Percentiles rank a stretch among this genome's conserved stretches.
Conservation (phyloP, 1,140 invertebrate genomes). For the Piezodorus guildinii region DNA sequence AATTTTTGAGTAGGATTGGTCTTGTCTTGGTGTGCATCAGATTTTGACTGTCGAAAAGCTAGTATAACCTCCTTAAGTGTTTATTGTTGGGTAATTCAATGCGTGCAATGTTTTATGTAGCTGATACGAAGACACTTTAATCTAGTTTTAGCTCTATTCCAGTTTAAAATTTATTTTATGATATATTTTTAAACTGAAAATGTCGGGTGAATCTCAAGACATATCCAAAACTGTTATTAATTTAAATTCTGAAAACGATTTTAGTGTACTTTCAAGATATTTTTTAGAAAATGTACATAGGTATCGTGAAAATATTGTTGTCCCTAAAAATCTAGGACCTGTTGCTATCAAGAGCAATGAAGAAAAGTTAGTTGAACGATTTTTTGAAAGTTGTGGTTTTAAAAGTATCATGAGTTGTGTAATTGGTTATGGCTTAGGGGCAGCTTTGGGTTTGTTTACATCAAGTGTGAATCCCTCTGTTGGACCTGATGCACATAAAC, state of each 20-base stretch:
- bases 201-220: no score
- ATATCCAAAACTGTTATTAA: no score
- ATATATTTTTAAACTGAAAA: no score
- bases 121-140: no score
- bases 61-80: no score
- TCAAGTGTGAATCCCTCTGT: slow-evolving; percentile 72
- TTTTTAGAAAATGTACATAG: neutral
- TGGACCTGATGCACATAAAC: slow-evolving; percentile 56
- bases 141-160: no score
- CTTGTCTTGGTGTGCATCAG: no score
- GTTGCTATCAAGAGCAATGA: slow-evolving; percentile 71
- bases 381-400: slow-evolving; percentile 85
- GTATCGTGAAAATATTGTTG: slow-evolving; percentile 10
- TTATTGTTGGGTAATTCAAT: no score
- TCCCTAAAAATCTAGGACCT: slow-evolving; percentile 38
- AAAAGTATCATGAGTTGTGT: slow-evolving; percentile 84
- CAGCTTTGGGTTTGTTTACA: slow-evolving; percentile 86
- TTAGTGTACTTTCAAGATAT: neutral
- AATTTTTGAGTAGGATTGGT: no score
- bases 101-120: no score
- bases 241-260: neutral
- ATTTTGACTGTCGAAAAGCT: no score
- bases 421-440: slow-evolving; percentile 84
- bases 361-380: slow-evolving; percentile 73
- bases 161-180: no score